Base-by-base conservation (phyloP, 2,888 invertebrate species). In the Phyllotreta striolata region DNA sequence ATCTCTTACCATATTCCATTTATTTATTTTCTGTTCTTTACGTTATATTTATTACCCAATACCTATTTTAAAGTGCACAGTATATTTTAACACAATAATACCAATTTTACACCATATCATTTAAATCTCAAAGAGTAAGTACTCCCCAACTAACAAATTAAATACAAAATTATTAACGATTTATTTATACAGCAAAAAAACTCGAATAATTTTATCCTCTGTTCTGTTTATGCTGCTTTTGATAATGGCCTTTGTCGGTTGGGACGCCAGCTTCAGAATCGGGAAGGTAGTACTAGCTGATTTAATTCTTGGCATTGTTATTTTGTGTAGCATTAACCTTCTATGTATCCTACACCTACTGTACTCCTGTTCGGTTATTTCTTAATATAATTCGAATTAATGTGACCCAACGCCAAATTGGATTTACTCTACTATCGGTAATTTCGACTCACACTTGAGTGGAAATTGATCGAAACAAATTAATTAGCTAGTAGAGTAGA, bases 281-380 rank as follows among this genome's bases (percentile, higher is more conserved):
- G 89, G 89, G 85, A 90, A 91, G 91, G 91, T 91, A 91, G 89
- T 89, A 87, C 90, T 88, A 86, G 86, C 87, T 81, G 89, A 89
- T 84, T 84, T 88, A 83, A 84, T 88, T 80, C 84, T 88, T 83
- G 88, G 88, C 83, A 83, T 88, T 77, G 85, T 87, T 80, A 84
- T 88, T 70, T 83, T 89, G 82, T 86, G 87, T 82, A 86, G 87
- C 74, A 83, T 88, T 78, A 87, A 88, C 83, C 82, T 87, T 75
- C 82, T 88, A 78, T 88, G 88, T 84, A 85, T 88, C 78, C 77
- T 88, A 80, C 87, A 87, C 83, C 83, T 88, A 71, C 77, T 86
- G 70, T 88, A 87, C 77, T 82, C 81, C 52, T 83, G 79, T 72
- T 74, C 77, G 10, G 24, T 44, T 57, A 44, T 64, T 52, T 61